phyloP scores from a whole-genome alignment of 2,888 invertebrate species.

The Drosophila tanythrix region DNA sequence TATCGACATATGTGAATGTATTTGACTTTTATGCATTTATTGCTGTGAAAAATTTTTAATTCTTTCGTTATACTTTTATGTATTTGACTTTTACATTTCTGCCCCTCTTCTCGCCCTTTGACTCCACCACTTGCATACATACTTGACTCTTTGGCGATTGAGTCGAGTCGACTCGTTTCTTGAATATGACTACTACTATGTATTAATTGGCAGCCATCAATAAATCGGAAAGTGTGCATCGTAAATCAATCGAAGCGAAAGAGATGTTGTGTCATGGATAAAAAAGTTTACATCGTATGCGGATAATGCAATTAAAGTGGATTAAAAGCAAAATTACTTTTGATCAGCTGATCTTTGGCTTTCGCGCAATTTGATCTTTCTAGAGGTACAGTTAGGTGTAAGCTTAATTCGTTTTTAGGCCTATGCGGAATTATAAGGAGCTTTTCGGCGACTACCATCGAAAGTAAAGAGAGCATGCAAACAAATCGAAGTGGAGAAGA shows the following conservation, averaged over 20 bases:
- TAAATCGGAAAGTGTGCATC: slow-evolving; percentile 66
- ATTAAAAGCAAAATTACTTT: background rate
- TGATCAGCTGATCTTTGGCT: background rate
- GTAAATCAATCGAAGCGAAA: slow-evolving; percentile 69
- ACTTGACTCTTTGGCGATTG: slow-evolving; percentile 61
- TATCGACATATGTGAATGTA: slow-evolving; percentile 47
- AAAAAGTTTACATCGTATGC: background rate
- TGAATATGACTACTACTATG: slow-evolving; percentile 60
- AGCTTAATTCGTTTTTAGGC: background rate
- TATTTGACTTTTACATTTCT: slow-evolving; percentile 69
- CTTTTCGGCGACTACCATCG: background rate
- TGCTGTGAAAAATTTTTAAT: slow-evolving; percentile 80
- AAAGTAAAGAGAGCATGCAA: background rate
- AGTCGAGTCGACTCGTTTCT: slow-evolving; percentile 29
- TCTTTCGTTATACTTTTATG: slow-evolving; percentile 73
- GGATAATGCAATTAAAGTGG: background rate
- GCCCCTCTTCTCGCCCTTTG: slow-evolving; percentile 27
- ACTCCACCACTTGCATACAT: slow-evolving; percentile 34
- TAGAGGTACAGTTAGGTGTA: background rate
- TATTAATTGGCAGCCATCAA: slow-evolving; percentile 69
- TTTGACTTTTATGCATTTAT: slow-evolving; percentile 77
- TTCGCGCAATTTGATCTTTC: background rate
- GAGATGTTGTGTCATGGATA: slow-evolving; percentile 3
- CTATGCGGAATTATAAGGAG: background rate
- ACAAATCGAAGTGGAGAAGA: background rate